A percentile compares a stretch with the other conserved stretches of the same genome.
These are phyloP conservation scores for Sarcoramphus papa DNA, from an alignment of 2,797 vertebrate species.

Conservation along the genomic window DNA sequence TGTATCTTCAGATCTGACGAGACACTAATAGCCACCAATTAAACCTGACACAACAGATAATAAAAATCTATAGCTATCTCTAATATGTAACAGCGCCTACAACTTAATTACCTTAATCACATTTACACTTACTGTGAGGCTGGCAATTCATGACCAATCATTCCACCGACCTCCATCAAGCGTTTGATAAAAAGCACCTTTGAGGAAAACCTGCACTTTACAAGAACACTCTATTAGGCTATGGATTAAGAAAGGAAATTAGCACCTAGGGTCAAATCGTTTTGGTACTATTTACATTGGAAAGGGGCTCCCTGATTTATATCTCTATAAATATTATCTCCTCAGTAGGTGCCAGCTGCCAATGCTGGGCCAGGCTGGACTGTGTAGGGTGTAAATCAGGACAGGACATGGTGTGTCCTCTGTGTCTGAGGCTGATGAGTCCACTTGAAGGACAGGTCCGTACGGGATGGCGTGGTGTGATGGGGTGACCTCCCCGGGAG, in stretches of 20 bases:
- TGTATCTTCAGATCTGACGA: background rate
- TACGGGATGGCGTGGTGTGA: background rate
- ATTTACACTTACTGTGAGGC: background rate
- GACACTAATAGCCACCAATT: background rate
- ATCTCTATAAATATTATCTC: background rate
- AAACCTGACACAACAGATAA: background rate
- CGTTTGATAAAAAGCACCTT: background rate
- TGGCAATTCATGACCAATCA: background rate
- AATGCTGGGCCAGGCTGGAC: background rate
- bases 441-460: background rate
- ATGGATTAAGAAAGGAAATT: background rate
- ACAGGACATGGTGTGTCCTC: background rate
- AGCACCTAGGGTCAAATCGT: background rate
- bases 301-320: background rate
- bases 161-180: background rate
- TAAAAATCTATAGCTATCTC: background rate
- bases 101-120: constrained; percentile 8
- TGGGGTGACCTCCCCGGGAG: background rate
- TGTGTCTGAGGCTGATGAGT: background rate
- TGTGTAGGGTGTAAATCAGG: background rate
- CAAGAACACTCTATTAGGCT: background rate
- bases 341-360: background rate
- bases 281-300: background rate
- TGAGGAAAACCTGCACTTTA: constrained; percentile 1
- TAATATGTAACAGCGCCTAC: background rate